Percentiles rank a stretch among this genome's conserved stretches.
Evolutionary conservation across 2,797 vertebrate species (phyloP).

Genomic region (Enteromius viviparus): DNA sequence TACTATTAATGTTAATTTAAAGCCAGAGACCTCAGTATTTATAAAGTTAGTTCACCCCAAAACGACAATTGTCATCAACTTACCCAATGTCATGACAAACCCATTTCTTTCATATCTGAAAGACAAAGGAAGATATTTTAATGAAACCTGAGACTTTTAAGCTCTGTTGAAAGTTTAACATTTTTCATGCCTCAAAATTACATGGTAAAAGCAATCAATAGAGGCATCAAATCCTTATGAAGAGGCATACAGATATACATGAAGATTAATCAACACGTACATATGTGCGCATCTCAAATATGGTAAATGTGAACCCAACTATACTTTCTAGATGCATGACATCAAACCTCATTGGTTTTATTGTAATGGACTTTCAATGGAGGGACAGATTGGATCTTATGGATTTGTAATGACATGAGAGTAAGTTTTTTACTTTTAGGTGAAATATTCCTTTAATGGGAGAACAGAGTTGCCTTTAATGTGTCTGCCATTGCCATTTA

Average conservation of each 20-base stretch:
- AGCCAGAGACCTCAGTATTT: slow-evolving; percentile 21
- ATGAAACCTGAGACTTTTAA: neutral
- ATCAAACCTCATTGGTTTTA: slow-evolving; percentile 13
- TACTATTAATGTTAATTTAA: neutral
- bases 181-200: neutral
- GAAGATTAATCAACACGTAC: neutral
- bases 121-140: no score
- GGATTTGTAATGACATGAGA: neutral
- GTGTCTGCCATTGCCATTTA: slow-evolving; percentile 19
- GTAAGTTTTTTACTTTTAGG: neutral
- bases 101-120: neutral
- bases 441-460: neutral
- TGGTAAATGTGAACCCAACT: neutral
- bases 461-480: slow-evolving; percentile 6
- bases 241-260: neutral
- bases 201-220: neutral
- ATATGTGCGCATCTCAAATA: neutral
- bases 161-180: neutral
- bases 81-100: neutral
- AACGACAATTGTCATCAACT: neutral
- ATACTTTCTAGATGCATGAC: neutral
- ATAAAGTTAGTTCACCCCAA: neutral
- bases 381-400: neutral
- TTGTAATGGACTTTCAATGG: neutral
- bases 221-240: neutral